Base-by-base conservation (phyloP, 2,797 vertebrate genomes). In the Bovichtus diacanthus region DNA sequence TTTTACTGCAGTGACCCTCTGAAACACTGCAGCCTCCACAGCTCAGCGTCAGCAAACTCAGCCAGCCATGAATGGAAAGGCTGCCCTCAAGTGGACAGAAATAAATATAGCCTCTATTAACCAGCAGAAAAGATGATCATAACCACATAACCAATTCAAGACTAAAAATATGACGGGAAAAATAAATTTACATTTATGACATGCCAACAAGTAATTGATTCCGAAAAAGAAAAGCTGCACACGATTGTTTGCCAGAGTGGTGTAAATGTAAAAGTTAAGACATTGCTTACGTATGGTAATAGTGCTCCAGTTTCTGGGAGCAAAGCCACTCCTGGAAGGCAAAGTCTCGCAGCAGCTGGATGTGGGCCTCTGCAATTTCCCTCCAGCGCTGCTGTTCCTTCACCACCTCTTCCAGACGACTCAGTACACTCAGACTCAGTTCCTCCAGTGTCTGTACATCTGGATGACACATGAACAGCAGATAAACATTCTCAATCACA, bases 241-340 rank as follows among this genome's bases (percentile, higher is more conserved):
- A 63, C 0, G 5, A 29, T 10, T 71, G 19, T 13, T 38, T 56
- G 51, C 13, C 46, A 69, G 23, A 76, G 60, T 60, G 21, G 41
- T 58, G 31, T 34, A 25, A 74, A 76, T 59, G 53, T 51, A 79
- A 6, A 61, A 74, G 36, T 53, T 46, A 78, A 66, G 72, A 70
- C 39, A 66, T 79, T 76, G 71, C 95, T 94, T 93, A 96, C 96
- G 89, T 94, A 79, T 95, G 93, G 80, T 96, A 95, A 86, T 95
- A 96, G 81, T 96, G 95, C 85, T 95, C 95, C 73, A 96, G 87
- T 80, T 93, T 95, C 86, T 96, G 95, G 64, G 95, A 94, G 82
- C 92, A 95, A 66, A 96, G 95, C 95, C 95, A 96, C 96, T 96
- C 95, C 87, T 95, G 95, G 83, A 96, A 94, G 80, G 96, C 95